Percentiles rank a stretch among this genome's conserved stretches.
phyloP scores from a whole-genome alignment of 1,140 invertebrate species.

The Drosophila burlai region DNA sequence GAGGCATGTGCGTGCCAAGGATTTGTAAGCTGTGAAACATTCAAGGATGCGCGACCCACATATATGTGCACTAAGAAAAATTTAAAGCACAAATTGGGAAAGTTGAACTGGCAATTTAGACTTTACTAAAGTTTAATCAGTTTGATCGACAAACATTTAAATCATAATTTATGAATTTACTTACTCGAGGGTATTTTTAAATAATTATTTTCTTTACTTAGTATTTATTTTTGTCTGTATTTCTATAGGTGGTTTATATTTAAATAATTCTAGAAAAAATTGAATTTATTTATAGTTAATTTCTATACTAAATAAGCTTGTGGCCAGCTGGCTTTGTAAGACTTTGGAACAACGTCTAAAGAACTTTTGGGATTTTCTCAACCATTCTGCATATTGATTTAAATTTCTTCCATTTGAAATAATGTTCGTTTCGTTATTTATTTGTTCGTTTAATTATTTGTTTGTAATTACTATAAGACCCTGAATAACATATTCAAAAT shows the following conservation, averaged over 20 bases:
- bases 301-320: no score
- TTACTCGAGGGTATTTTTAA: no score
- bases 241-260: no score
- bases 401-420: no score
- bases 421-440: no score
- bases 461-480: not conserved
- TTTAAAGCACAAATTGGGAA: not conserved
- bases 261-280: no score
- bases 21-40: constrained; percentile 61
- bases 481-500: not conserved
- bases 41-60: constrained; percentile 63
- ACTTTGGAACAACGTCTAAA: not conserved
- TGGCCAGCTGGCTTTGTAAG: not conserved
- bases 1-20: constrained; percentile 56
- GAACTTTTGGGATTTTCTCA: not conserved
- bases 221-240: no score
- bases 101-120: not conserved
- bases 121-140: no score
- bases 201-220: no score
- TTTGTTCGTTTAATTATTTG: not conserved
- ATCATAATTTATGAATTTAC: no score
- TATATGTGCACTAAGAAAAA: constrained; percentile 30
- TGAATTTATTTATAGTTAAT: no score
- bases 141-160: no score
- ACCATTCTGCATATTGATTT: not conserved